Evolutionary conservation across 2,113 vertebrate genomes (phyloP).

Genomic region (Antigone vipio): DNA sequence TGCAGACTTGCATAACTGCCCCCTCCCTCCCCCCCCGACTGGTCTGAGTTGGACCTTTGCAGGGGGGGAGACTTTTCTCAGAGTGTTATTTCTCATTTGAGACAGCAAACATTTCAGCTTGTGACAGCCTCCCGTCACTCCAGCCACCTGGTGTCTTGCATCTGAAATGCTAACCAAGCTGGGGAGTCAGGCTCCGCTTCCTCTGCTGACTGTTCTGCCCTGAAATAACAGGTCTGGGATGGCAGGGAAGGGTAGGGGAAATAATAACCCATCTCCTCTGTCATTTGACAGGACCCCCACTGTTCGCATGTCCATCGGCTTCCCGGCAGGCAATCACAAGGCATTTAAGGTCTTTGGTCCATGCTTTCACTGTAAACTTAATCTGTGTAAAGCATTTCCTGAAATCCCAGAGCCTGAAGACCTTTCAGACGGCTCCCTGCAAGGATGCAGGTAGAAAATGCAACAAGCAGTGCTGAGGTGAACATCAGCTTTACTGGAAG

Average conservation of each 20-base stretch:
- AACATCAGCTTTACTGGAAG: not conserved
- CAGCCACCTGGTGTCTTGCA: constrained; percentile 30
- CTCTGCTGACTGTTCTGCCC: constrained; percentile 16
- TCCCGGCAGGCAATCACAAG: not conserved
- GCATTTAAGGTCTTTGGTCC: not conserved
- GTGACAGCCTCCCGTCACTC: constrained; percentile 67
- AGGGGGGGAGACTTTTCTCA: constrained; percentile 5
- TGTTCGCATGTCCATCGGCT: not conserved
- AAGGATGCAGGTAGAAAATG: not conserved
- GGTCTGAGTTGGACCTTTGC: not conserved
- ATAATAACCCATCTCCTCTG: not conserved
- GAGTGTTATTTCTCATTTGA: constrained; percentile 28
- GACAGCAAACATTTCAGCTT: constrained; percentile 56
- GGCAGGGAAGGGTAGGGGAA: not conserved
- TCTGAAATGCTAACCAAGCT: constrained; percentile 42
- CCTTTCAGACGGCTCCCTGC: not conserved
- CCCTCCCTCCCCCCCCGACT: not conserved
- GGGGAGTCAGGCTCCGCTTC: constrained; percentile 41
- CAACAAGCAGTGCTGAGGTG: not conserved
- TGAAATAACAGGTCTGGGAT: constrained; percentile 48
- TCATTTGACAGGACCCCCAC: not conserved
- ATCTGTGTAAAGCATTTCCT: not conserved
- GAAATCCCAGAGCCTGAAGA: not conserved
- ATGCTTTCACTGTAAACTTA: not conserved
- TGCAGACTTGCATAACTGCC: not conserved